These are phyloP conservation scores for Gnathonemus longibarbis DNA, from an alignment of 2,113 vertebrate genomes.

Conservation along the genomic window DNA sequence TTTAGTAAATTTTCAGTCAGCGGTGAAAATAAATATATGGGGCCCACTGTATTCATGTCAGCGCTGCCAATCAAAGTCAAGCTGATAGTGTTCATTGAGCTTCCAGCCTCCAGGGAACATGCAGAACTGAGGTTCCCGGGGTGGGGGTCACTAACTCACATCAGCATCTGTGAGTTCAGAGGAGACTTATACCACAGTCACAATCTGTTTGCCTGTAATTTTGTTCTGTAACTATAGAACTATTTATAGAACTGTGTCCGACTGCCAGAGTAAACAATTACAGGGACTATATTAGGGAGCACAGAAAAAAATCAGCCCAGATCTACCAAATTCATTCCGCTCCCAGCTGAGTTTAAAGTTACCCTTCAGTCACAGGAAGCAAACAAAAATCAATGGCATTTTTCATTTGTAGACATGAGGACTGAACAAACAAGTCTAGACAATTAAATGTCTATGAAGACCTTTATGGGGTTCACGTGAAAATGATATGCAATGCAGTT, in stretches of 20 bases:
- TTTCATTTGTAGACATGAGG: background rate
- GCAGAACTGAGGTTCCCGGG: background rate
- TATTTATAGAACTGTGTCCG: background rate
- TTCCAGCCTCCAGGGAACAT: background rate
- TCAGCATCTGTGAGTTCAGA: background rate
- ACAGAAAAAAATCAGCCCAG: background rate
- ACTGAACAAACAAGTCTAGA: background rate
- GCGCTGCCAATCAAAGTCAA: background rate
- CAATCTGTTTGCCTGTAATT: background rate
- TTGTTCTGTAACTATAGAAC: background rate
- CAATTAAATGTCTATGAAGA: background rate
- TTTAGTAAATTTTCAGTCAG: background rate
- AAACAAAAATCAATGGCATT: background rate
- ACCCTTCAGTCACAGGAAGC: background rate
- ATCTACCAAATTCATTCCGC: background rate
- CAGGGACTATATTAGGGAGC: background rate
- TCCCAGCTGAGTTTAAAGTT: background rate
- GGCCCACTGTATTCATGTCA: background rate
- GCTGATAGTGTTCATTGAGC: background rate
- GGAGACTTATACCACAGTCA: background rate
- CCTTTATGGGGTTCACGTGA: background rate
- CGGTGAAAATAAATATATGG: background rate
- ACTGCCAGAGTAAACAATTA: constrained; percentile 7
- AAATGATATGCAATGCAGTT: background rate
- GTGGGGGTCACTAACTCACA: background rate